A percentile compares a stretch with the other conserved stretches of the same genome.
Evolutionary conservation across 2,113 vertebrate genomes (phyloP).

Genomic region (Anguilla rostrata): DNA sequence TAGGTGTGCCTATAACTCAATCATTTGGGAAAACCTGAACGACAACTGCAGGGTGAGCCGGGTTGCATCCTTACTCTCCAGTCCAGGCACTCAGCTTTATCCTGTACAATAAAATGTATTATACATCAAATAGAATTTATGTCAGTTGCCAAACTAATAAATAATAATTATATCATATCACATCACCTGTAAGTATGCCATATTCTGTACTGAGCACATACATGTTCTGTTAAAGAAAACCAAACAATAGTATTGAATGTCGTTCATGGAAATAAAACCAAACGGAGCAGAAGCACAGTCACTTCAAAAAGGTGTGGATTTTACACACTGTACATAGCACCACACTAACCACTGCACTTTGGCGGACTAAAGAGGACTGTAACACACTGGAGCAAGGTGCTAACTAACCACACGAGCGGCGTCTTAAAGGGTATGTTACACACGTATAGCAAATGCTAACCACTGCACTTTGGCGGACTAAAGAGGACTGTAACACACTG

Average conservation of each 20-base stretch:
- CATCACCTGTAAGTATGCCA: neutral
- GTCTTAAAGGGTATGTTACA: too few relatives aligned
- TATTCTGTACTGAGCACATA: neutral
- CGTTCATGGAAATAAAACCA: neutral
- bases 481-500: neutral
- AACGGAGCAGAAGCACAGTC: neutral
- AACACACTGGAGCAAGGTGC: neutral
- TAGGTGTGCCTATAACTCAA: neutral
- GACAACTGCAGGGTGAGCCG: too few relatives aligned
- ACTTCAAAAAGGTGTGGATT: neutral
- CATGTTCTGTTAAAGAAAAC: neutral
- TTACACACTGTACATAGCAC: too few relatives aligned
- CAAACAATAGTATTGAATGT: neutral
- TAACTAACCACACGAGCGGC: too few relatives aligned
- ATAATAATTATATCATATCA: neutral
- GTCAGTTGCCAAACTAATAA: neutral
- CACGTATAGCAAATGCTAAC: too few relatives aligned
- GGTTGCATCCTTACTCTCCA: neutral
- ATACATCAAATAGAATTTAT: neutral
- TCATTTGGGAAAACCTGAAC: neutral
- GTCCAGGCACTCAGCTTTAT: neutral
- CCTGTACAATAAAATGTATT: neutral
- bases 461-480: too few relatives aligned
- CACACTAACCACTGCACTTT: too few relatives aligned
- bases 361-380: too few relatives aligned